These are phyloP conservation scores for Cheracebus regulus DNA, from an alignment of 2,797 vertebrate species.

Conservation along the genomic window DNA sequence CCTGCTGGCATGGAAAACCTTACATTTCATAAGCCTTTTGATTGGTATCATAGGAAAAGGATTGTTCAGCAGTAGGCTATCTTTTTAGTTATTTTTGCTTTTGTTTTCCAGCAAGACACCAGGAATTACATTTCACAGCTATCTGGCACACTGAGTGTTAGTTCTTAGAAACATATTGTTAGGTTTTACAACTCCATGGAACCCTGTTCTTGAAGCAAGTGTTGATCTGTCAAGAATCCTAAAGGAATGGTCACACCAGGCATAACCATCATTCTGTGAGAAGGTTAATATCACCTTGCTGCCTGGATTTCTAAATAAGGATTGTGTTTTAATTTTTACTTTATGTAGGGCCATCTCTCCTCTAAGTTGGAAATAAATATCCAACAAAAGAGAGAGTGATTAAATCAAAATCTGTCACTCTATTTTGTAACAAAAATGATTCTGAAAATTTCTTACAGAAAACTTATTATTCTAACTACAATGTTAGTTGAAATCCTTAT, in stretches of 20 bases:
- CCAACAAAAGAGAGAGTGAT: constrained; percentile 4
- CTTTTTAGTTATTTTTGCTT: constrained; percentile 32
- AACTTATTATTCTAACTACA: background rate
- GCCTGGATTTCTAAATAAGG: background rate
- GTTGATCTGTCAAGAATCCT: background rate
- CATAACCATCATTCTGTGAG: background rate
- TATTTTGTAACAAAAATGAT: background rate
- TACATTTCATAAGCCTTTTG: background rate
- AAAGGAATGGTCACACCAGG: background rate
- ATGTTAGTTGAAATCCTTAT: background rate
- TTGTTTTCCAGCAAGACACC: background rate
- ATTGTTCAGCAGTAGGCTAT: background rate
- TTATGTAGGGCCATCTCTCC: background rate
- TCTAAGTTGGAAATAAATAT: constrained; percentile 18
- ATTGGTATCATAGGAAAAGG: background rate
- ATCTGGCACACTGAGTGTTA: background rate
- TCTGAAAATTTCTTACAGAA: background rate
- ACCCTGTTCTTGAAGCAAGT: background rate
- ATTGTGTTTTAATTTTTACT: background rate
- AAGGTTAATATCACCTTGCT: background rate
- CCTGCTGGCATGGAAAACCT: background rate
- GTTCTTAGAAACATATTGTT: background rate
- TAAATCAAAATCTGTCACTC: background rate
- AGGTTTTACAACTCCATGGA: background rate
- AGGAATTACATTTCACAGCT: background rate